These are phyloP conservation scores for Lydus trimaculatus DNA, from an alignment of 2,888 invertebrate genomes.

Conservation along the genomic window DNA sequence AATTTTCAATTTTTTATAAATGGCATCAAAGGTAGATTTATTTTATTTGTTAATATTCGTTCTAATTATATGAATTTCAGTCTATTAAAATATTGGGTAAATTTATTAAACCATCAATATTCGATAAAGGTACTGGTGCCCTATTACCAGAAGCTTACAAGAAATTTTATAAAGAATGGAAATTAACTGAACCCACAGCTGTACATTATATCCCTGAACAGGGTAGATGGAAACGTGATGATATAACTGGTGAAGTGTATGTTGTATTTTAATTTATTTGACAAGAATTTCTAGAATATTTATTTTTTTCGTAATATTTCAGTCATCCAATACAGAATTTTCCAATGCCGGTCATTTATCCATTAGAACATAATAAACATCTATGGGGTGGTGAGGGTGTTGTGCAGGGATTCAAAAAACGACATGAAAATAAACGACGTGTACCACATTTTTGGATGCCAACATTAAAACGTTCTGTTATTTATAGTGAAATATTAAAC, in stretches of 20 bases:
- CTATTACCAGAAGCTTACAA: constrained; percentile 81
- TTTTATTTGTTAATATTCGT: neutral
- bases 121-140: constrained; percentile 72
- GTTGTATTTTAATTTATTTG: constrained; percentile 42
- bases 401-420: constrained; percentile 84
- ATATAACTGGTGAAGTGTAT: constrained; percentile 76
- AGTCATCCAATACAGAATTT: constrained; percentile 77
- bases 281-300: neutral
- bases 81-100: constrained; percentile 52
- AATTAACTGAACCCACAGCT: constrained; percentile 66
- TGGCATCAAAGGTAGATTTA: neutral
- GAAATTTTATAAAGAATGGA: constrained; percentile 90
- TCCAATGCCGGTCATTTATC: constrained; percentile 77
- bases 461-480: constrained; percentile 75
- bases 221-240: constrained; percentile 76
- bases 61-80: constrained; percentile 36
- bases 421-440: constrained; percentile 66
- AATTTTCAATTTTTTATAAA: neutral
- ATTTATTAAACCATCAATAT: constrained; percentile 54
- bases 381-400: constrained; percentile 98
- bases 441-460: constrained; percentile 92
- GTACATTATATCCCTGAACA: constrained; percentile 77
- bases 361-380: constrained; percentile 81
- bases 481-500: constrained; percentile 91
- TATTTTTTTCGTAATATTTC: constrained; percentile 27